Evolutionary conservation across 2,888 invertebrate species (phyloP).

Genomic region (Drosophila longiperda): DNA sequence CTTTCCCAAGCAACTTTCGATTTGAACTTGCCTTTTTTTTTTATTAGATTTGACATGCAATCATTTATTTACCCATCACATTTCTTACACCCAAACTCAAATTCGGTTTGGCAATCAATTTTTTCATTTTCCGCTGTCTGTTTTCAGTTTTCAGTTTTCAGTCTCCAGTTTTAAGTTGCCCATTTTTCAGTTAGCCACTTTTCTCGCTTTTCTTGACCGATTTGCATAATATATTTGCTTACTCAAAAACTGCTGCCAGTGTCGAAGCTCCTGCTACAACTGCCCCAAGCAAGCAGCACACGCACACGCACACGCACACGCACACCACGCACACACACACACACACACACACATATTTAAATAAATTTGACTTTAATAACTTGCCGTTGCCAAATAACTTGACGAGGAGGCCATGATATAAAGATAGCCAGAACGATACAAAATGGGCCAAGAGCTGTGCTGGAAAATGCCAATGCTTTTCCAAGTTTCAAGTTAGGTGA

Average conservation of each 20-base stretch:
- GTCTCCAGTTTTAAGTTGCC: slow-evolving; percentile 24
- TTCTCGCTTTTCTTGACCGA: slow-evolving; percentile 31
- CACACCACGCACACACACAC: neutral
- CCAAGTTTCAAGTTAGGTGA: slow-evolving; percentile 1
- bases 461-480: neutral
- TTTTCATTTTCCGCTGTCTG: neutral
- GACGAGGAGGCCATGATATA: neutral
- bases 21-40: slow-evolving; percentile 43
- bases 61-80: slow-evolving; percentile 60
- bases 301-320: too few species aligned
- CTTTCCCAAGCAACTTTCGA: slow-evolving; percentile 30
- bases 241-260: slow-evolving; percentile 16
- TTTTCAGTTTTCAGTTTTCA: slow-evolving; percentile 39
- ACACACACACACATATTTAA: slow-evolving; percentile 62
- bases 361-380: slow-evolving; percentile 72
- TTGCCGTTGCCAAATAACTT: slow-evolving; percentile 32
- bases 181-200: slow-evolving; percentile 7
- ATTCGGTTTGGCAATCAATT: slow-evolving; percentile 48
- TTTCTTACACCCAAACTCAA: slow-evolving; percentile 47
- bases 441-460: slow-evolving; percentile 7
- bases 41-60: slow-evolving; percentile 72
- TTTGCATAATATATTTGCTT: slow-evolving; percentile 45
- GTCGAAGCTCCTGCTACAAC: slow-evolving; percentile 5
- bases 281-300: slow-evolving; percentile 1
- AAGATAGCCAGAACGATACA: neutral